Evolutionary conservation across 1,140 invertebrate genomes (phyloP).

Genomic region (Platyscapa corneri): DNA sequence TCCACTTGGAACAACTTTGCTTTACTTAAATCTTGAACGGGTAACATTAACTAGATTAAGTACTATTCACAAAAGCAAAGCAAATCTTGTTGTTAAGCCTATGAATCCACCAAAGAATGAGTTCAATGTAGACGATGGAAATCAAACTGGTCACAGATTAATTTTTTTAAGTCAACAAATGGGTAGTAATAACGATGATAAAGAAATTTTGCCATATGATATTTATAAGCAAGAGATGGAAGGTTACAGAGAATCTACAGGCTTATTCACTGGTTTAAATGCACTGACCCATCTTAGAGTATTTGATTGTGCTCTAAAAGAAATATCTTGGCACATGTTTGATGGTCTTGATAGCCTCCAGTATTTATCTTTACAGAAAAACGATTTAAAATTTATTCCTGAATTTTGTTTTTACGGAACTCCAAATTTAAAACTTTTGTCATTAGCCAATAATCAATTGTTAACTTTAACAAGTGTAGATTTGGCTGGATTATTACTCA

Average conservation of each 20-base stretch:
- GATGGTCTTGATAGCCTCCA: slow-evolving; percentile 77
- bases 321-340: slow-evolving; percentile 82
- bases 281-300: slow-evolving; percentile 77
- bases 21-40: slow-evolving; percentile 67
- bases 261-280: slow-evolving; percentile 76
- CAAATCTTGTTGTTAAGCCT: slow-evolving; percentile 66
- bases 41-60: slow-evolving; percentile 64
- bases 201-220: slow-evolving; percentile 79
- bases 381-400: slow-evolving; percentile 78
- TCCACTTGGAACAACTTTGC: slow-evolving; percentile 62
- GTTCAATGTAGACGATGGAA: slow-evolving; percentile 36
- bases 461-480: slow-evolving; percentile 79
- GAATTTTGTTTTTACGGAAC: slow-evolving; percentile 82
- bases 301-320: slow-evolving; percentile 76
- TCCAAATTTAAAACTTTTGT: slow-evolving; percentile 77
- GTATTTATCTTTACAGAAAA: slow-evolving; percentile 79
- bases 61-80: slow-evolving; percentile 61
- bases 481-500: slow-evolving; percentile 78
- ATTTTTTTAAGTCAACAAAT: slow-evolving; percentile 69
- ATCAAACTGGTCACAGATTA: slow-evolving; percentile 64
- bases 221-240: slow-evolving; percentile 76
- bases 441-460: slow-evolving; percentile 79
- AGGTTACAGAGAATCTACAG: slow-evolving; percentile 68
- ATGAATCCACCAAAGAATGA: slow-evolving; percentile 61
- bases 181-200: slow-evolving; percentile 65